Base-by-base conservation (phyloP, 2,113 vertebrate genomes). In the Monopterus albus region DNA sequence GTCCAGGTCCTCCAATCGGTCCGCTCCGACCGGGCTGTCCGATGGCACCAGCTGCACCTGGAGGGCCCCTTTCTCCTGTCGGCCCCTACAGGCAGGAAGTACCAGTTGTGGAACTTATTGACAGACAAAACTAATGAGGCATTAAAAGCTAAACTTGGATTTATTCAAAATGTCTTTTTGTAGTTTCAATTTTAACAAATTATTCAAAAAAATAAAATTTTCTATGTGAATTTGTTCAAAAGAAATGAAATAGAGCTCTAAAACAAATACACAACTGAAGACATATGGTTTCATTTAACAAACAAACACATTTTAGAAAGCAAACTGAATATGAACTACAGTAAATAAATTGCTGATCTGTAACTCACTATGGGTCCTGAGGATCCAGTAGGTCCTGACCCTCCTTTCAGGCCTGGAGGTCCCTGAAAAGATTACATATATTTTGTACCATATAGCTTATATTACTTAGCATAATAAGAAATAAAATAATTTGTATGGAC, bases 381-480 rank as follows among this genome's bases (percentile, higher is more conserved):
- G 0, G 93, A 87, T 20, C 98, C 98, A 0, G 86, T 92, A 0
- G 97, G 97, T 20, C 98, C 98, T 47, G 95, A 94, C 0, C 92
- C 96, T 93, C 98, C 98, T 93, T 99, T 99, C 82, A 98, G 79
- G 38, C 98, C 98, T 3, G 94, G 89, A 23, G 95, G 87, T 3
- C 98, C 98, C 98, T 99, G 66, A 1, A 52, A 79, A 50, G 39
- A 81, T 64, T 14, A 72, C 21, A 83, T 5, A 69, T 0, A 12
- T 66, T 20, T 38, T 71, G 18, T 15, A 51, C 25, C n/a, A n/a
- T n/a, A n/a, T 20, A 31, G 7, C 5, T 18, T 39, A 6, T 53
- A 53, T 53, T 33, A 56, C 25, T 26, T 15, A 18, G 12, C 49
- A 47, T 18, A 28, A 25, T n/a, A 15, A 42, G 2, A 36, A 31